These are phyloP conservation scores for Anas platyrhynchos DNA, from an alignment of 2,113 vertebrate species.

Conservation along the genomic window DNA sequence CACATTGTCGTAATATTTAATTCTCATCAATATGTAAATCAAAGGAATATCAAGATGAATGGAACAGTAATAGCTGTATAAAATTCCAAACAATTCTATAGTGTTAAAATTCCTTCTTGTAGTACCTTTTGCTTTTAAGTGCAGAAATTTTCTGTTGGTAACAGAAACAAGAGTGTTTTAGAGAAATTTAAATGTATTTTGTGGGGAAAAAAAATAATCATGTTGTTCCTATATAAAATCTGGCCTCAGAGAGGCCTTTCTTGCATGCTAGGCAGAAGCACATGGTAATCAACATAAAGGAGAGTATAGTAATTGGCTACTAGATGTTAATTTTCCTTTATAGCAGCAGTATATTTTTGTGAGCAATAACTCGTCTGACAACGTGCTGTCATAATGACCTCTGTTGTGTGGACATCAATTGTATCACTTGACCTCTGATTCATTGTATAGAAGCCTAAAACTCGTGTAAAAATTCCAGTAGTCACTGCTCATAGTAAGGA, in stretches of 20 bases:
- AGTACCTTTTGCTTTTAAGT: not conserved
- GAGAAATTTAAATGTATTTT: not conserved
- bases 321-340: slow-evolving; percentile 13
- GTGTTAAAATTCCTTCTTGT: not conserved
- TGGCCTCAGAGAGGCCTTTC: not conserved
- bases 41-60: not conserved
- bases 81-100: not conserved
- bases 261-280: not conserved
- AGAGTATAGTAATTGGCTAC: slow-evolving; percentile 12
- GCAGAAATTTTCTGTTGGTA: not conserved
- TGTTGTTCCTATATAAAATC: not conserved
- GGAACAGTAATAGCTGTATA: not conserved
- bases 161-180: not conserved
- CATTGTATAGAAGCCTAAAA: slow-evolving; percentile 24
- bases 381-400: slow-evolving; percentile 37
- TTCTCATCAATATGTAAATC: not conserved
- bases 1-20: not conserved
- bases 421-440: slow-evolving; percentile 51
- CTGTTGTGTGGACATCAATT: slow-evolving; percentile 1
- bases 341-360: slow-evolving; percentile 1
- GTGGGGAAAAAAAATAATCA: not conserved
- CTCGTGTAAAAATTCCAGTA: not conserved
- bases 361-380: slow-evolving; percentile 39
- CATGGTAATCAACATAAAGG: not conserved
- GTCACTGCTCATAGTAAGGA: not conserved